Base-by-base conservation (phyloP, 2,797 vertebrate genomes). In the Alcedo atthis region DNA sequence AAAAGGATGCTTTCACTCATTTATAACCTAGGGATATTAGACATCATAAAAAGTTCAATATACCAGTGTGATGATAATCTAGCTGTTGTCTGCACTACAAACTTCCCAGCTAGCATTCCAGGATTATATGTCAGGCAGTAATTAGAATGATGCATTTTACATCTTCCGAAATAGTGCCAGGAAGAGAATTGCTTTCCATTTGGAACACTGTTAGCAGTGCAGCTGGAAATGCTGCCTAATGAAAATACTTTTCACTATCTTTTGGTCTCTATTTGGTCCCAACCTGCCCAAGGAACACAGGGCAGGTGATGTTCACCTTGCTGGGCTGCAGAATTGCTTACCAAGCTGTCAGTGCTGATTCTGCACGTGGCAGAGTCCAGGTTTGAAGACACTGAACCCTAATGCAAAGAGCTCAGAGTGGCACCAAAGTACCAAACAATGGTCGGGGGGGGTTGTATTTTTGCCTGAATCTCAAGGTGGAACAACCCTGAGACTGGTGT, bases 161-260 rank as follows among this genome's bases (percentile, higher is more conserved):
- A 71, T 93, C 78, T 93, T 94, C 88, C 97, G 88, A 95, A 89
- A 85, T 20, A 10, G 61, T 97, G 96, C 97, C 96, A 97, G 86
- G 77, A 87, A 94, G 79, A 95, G 92, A 97, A 96, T 96, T 97
- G 95, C 84, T 95, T 89, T 95, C 85, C 69, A 80, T 92, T 96
- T 89, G 57, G 26, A 92, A 74, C 64, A 91, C 90, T 49, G 74
- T 89, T 76, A 88, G 91, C 89, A 85, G 91, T 97, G 93, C 89
- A 92, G 82, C 83, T 95, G 95, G 93, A 96, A 95, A 84, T 93
- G 63, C 86, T 92, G 92, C 82, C 82, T 97, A 93, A 96, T 96
- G 96, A 97, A 97, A 97, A 97, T 95, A 96, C 88, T 95, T 91
- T 68, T 85, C 94, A 96, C 84, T 68, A 94, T 96, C 67, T 90